A percentile compares a stretch with the other conserved stretches of the same genome.
Evolutionary conservation across 2,888 invertebrate genomes (phyloP).

Genomic region (Drosophila nr. fundita): DNA sequence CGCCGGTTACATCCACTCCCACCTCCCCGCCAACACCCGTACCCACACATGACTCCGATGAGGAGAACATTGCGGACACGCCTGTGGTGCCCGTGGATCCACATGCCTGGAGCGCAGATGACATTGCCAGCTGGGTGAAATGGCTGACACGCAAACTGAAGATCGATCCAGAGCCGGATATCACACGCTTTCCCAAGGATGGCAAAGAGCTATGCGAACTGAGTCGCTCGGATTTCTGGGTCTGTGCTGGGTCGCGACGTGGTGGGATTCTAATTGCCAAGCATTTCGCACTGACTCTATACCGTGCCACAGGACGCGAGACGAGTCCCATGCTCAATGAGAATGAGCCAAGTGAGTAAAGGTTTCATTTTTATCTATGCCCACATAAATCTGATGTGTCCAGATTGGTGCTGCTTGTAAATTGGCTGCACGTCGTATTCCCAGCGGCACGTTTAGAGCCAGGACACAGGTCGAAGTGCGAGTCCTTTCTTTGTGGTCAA

Average conservation of each 20-base stretch:
- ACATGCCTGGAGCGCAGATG: conserved; percentile 87
- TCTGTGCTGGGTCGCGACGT: conserved; percentile 85
- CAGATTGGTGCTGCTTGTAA: conserved; percentile 73
- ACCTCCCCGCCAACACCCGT: conserved; percentile 33
- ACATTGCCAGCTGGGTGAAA: conserved; percentile 88
- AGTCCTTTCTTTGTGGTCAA: conserved; percentile 68
- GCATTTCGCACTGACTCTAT: conserved; percentile 87
- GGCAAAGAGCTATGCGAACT: conserved; percentile 87
- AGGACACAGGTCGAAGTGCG: conserved; percentile 2
- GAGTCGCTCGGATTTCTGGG: conserved; percentile 88
- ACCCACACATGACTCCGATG: conserved; percentile 32
- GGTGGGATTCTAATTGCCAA: conserved; percentile 87
- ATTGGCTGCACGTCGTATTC: conserved; percentile 72
- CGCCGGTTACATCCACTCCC: conserved; percentile 2
- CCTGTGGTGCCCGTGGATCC: conserved; percentile 86
- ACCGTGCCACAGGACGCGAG: conserved; percentile 87
- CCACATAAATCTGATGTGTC: conserved; percentile 66
- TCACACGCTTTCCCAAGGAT: conserved; percentile 86
- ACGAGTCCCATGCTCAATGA: conserved; percentile 87
- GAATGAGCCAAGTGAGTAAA: conserved; percentile 84
- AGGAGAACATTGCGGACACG: conserved; percentile 48
- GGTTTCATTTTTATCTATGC: conserved; percentile 44
- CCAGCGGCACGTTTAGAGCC: conserved; percentile 69
- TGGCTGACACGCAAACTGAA: conserved; percentile 88
- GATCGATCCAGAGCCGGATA: conserved; percentile 86